Evolutionary conservation across 2,888 invertebrate species (phyloP), one percentile per base, ranked within the genome.

Genomic region (Diplolepis rosae): DNA sequence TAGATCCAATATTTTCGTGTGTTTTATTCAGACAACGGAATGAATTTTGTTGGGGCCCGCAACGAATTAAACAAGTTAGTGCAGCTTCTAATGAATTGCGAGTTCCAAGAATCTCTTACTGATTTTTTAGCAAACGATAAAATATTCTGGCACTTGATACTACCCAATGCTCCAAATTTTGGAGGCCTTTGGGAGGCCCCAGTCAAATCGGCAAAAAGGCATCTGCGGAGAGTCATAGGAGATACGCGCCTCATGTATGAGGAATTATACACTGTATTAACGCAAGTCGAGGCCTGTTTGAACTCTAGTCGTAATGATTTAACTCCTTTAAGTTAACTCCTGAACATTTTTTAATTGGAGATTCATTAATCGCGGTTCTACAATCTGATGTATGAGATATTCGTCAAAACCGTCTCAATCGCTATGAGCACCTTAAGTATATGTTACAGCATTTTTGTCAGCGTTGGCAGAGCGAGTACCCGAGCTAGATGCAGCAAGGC

Each of bases 331-430:
- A n/a, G n/a, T 70, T 86, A 1, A 85, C 84, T 0, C 85, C 85
- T 11, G 84, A 77, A 6, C 85, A 86, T 76, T 83, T 86, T 71
- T 69, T 87, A 3, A 70, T 85, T 7, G 84, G 82, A 13, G 68
- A 68, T 42, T 54, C 83, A 0, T 66, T 82, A 0, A 70, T 52
- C 5, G 42, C 51, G 2, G 65, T 82, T 0, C 78, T 80, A 3
- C 77, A 80, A n/a, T n/a, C n/a, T n/a, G n/a, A n/a, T n/a, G n/a
- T n/a, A n/a, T n/a, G n/a, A n/a, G n/a, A n/a, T n/a, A n/a, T n/a
- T n/a, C n/a, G n/a, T n/a, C n/a, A n/a, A n/a, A n/a, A n/a, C n/a
- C n/a, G n/a, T n/a, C n/a, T n/a, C n/a, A n/a, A n/a, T n/a, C n/a
- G n/a, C n/a, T n/a, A n/a, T 15, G 71, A 72, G 5, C 54, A 68